Evolutionary conservation across 2,797 vertebrate species (phyloP), one percentile per base, ranked within the genome.

Genomic region (Neostethus bicornis): DNA sequence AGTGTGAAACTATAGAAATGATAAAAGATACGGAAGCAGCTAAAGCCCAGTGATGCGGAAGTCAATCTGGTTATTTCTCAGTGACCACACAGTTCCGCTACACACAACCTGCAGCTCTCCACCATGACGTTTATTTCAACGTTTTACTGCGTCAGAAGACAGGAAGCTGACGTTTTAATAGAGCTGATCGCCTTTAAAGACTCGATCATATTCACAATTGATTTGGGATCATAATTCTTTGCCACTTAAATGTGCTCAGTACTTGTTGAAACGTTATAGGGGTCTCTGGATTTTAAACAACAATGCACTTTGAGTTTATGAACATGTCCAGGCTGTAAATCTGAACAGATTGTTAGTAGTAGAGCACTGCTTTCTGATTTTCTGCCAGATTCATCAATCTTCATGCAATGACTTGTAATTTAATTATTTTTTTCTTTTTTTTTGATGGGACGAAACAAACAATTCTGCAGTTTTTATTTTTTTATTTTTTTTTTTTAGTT

Each of bases 21-120:
- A 48, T 2, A 25, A 8, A 11, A 12, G 16, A 85, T 23, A 55
- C 81, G 85, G 87, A 87, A 51, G 25, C 62, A 53, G 37, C 62
- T 26, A 48, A 19, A 24, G 14, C 29, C 34, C 32, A 52, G 4
- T 58, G n/a, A 88, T 37, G 65, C 85, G 91, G 90, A 92, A 92
- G 90, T 87, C 54, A 46, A 34, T 29, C 16, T 35, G 56, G 50
- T 73, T 66, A 79, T 83, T 84, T 72, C 74, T 57, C 48, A 66
- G 14, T 75, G 80, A 73, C 61, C 78, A 39, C 10, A 42, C 44
- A 51, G 57, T 35, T 63, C 21, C 31, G 19, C 64, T 37, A 44
- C 51, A 45, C 14, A 14, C 13, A 4, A n/a, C 12, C 21, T 12
- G 21, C 44, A 24, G 11, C 35, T 17, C 5, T 45, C 8, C 45